Percentiles rank a stretch among this genome's conserved stretches.
Evolutionary conservation across 2,888 invertebrate genomes (phyloP).

Genomic region (Synergus itoensis): DNA sequence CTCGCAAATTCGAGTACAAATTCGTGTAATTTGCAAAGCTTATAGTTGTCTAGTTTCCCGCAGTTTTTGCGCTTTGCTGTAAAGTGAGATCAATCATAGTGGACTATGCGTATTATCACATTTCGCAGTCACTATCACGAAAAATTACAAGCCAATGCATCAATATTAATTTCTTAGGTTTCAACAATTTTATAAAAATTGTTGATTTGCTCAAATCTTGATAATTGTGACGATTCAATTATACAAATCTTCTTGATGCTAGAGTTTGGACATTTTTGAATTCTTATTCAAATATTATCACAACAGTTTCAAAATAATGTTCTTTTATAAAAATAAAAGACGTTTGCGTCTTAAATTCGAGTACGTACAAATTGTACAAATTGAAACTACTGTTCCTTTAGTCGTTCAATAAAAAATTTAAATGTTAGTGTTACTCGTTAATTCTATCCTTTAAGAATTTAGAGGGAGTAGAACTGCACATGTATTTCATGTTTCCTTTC

Average conservation of each 20-base stretch:
- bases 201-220: not conserved
- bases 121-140: not conserved
- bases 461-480: constrained; percentile 74
- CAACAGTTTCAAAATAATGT: not conserved
- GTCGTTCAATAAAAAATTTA: not conserved
- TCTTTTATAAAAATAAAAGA: not conserved
- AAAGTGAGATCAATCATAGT: not conserved
- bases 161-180: not conserved
- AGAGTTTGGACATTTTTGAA: not conserved
- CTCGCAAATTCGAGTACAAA: not conserved
- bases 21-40: not conserved
- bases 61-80: not conserved
- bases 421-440: constrained; percentile 1
- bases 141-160: not conserved
- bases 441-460: constrained; percentile 53
- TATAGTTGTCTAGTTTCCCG: not conserved
- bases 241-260: not conserved
- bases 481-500: constrained; percentile 67
- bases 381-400: not conserved
- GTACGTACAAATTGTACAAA: constrained; percentile 5
- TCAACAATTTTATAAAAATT: not conserved
- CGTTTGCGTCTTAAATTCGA: not conserved
- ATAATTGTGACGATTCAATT: not conserved
- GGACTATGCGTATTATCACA: constrained; percentile 8
- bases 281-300: not conserved